Base-by-base conservation (phyloP, 2,888 invertebrate species). In the Conops quadrifasciatus region DNA sequence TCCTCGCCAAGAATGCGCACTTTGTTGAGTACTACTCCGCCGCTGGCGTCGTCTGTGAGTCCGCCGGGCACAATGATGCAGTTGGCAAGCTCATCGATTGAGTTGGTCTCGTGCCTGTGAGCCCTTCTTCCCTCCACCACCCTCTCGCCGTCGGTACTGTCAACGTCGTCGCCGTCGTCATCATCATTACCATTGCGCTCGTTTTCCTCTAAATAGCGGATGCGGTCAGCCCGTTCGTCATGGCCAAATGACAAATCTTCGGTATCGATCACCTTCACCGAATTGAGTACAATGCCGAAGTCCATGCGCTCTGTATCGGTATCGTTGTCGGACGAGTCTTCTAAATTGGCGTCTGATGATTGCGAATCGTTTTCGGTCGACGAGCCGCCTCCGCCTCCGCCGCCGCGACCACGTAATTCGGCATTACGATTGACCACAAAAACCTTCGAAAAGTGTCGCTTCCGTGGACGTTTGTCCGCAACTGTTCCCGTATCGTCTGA, bases 261-360 rank as follows among this genome's bases (percentile, higher is more conserved):
- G n/a, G n/a, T n/a, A 74, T 74, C 71, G 51, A 85, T 74, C 2
- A 77, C 64, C 75, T 85, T 85, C 7, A 85, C 80, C 73, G 83
- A 84, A 75, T 85, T 84, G 7, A 85, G 76, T 13, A 83, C 80
- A 67, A 88, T 87, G 43, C 87, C 87, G 51, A 82, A 84, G 75
- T 88, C 88, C 66, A 85, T 82, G 36, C 82, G 79, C 78, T 88
- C 88, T 0, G 87, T 87, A 72, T 88, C 88, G 3, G 88, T 88
- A 77, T 90, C 90, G 75, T 91, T 89, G 80, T 91, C 91, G 45
- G 91, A 91, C 63, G 90, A 89, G 77, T 90, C 89, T 58, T 90
- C 89, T 71, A 83, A 75, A 77, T 84, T 84, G 0, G 81, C 83
- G 67, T 89, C 89, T 1, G 89, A 36, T 71, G 89, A 89, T 77